phyloP scores from a whole-genome alignment of 2,888 invertebrate species.

The Phorcus lineatus region DNA sequence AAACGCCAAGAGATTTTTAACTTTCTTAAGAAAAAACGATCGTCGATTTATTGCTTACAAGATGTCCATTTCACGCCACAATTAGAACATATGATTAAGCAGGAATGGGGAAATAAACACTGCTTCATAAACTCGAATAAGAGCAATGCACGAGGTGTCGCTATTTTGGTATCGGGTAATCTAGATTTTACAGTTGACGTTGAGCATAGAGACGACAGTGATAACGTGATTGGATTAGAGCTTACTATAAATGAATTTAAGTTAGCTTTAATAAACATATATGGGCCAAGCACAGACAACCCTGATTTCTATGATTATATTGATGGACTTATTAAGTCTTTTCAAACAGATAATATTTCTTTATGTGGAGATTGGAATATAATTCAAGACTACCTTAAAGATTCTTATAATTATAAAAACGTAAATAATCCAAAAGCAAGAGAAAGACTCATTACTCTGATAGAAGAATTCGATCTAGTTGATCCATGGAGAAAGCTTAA shows the following conservation, averaged over 20 bases:
- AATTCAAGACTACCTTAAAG: background rate
- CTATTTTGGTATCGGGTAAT: background rate
- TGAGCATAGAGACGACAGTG: background rate
- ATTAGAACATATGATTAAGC: background rate
- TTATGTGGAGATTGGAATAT: constrained; percentile 30
- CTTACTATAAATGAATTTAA: background rate
- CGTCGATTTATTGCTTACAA: too few relatives aligned
- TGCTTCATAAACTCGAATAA: background rate
- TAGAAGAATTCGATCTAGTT: constrained; percentile 13
- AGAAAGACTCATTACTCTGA: background rate
- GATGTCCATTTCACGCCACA: background rate
- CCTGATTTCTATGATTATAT: constrained; percentile 26
- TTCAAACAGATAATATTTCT: background rate
- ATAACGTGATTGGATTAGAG: background rate
- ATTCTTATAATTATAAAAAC: constrained; percentile 17
- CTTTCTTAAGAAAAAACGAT: too few relatives aligned
- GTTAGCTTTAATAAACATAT: constrained; percentile 25
- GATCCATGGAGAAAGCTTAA: constrained; percentile 17
- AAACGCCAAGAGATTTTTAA: too few relatives aligned
- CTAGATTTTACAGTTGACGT: background rate
- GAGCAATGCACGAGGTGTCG: background rate
- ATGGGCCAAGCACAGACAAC: constrained; percentile 27
- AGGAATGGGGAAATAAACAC: constrained; percentile 3
- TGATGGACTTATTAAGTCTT: background rate
- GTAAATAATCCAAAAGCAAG: constrained; percentile 28